Percentiles rank a stretch among this genome's conserved stretches.
Evolutionary conservation across 1,140 invertebrate species (phyloP).

Genomic region (Neotoxoptera formosana): DNA sequence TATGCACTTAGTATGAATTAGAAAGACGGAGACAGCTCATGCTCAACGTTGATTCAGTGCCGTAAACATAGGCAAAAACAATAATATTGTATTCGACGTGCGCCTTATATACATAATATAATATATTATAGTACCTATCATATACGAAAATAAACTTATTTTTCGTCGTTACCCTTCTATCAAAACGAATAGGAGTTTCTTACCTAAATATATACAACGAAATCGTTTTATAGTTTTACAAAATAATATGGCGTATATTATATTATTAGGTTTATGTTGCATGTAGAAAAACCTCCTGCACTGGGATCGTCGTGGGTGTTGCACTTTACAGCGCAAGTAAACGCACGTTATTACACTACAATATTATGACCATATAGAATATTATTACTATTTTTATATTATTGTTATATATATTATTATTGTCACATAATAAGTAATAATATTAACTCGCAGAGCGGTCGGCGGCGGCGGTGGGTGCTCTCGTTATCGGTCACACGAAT

Average conservation of each 20-base stretch:
- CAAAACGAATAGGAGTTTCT: background rate
- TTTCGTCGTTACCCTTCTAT: background rate
- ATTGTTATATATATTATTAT: background rate
- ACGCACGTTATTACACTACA: too few relatives aligned
- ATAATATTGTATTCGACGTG: background rate
- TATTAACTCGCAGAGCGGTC: background rate
- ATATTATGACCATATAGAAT: background rate
- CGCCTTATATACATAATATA: background rate
- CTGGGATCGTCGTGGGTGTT: background rate
- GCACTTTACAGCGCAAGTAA: background rate
- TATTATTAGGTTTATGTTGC: too few relatives aligned
- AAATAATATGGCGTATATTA: too few relatives aligned
- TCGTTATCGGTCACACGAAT: slow-evolving; percentile 39
- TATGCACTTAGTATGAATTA: background rate
- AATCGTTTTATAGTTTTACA: background rate
- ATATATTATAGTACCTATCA: too few relatives aligned
- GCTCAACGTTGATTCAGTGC: background rate
- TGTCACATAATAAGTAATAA: background rate
- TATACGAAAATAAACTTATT: background rate
- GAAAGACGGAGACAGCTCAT: background rate
- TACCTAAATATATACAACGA: background rate
- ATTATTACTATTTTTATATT: too few relatives aligned
- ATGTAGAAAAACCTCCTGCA: background rate
- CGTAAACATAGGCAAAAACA: background rate
- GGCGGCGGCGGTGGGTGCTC: background rate